phyloP scores from a whole-genome alignment of 1,140 invertebrate species.

The Drosophila subobscura region DNA sequence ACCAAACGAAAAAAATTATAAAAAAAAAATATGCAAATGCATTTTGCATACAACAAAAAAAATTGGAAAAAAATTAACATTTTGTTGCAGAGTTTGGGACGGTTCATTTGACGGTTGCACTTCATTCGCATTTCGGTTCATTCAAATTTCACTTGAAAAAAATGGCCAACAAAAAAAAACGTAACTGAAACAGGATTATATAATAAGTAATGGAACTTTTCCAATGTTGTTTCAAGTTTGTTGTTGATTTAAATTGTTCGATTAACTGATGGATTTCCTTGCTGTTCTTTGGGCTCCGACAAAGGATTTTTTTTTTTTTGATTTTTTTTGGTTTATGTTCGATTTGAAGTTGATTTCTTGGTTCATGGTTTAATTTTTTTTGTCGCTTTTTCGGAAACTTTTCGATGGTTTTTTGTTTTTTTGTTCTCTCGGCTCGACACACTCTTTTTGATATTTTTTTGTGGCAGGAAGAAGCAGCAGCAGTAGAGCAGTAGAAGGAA shows the following conservation, averaged over 20 bases:
- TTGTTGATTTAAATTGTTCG: conserved; percentile 19
- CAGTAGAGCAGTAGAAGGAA: conserved; percentile 47
- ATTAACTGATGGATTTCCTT: conserved; percentile 19
- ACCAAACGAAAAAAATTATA: conserved; percentile 44
- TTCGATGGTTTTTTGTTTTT: conserved; percentile 26
- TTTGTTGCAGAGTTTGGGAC: conserved; percentile 5
- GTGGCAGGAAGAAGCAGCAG: conserved; percentile 35
- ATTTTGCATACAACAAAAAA: conserved; percentile 44
- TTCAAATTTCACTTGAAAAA: conserved; percentile 63
- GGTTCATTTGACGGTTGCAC: conserved; percentile 16
- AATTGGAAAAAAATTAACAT: conserved; percentile 32
- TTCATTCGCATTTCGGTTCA: conserved; percentile 12
- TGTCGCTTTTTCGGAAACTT: conserved; percentile 15
- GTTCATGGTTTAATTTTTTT: conserved; percentile 16
- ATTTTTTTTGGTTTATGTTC: conserved; percentile 21
- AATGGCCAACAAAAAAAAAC: conserved; percentile 59
- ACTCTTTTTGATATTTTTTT: conserved; percentile 24
- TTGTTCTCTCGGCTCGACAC: conserved; percentile 3
- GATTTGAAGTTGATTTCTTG: not conserved
- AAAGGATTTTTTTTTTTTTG: conserved; percentile 17
- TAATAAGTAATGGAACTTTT: conserved; percentile 34
- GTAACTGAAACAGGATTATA: conserved; percentile 52
- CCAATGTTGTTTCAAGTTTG: no score
- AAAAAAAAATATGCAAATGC: conserved; percentile 36
- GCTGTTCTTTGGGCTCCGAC: not conserved